Percentiles rank a stretch among this genome's conserved stretches.
phyloP scores from a whole-genome alignment of 2,113 vertebrate genomes.

The Chlamydotis undulata region DNA sequence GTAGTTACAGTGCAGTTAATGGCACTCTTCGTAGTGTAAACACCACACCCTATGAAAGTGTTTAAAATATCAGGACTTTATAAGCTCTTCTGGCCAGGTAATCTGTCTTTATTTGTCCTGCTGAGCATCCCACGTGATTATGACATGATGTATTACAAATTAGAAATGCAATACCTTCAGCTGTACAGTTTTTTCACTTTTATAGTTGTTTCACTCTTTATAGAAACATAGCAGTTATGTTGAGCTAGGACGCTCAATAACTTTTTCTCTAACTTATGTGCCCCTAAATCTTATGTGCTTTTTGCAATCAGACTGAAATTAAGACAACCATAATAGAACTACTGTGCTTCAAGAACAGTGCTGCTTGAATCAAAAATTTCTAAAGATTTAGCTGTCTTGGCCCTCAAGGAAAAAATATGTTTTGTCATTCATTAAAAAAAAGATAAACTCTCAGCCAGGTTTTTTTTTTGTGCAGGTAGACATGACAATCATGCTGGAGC shows the following conservation, averaged over 20 bases:
- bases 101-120: slow-evolving; percentile 46
- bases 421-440: background rate
- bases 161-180: slow-evolving; percentile 2
- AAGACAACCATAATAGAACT: background rate
- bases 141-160: slow-evolving; percentile 24
- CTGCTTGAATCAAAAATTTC: background rate
- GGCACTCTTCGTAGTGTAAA: background rate
- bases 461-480: background rate
- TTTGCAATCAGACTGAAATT: background rate
- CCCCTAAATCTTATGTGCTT: background rate
- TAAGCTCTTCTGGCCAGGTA: slow-evolving; percentile 27
- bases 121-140: slow-evolving; percentile 14
- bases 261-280: background rate
- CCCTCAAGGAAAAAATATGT: background rate
- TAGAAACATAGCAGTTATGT: background rate
- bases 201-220: background rate
- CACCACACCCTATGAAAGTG: slow-evolving; percentile 54
- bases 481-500: background rate
- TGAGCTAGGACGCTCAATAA: background rate
- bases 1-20: slow-evolving; percentile 42
- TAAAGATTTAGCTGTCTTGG: background rate
- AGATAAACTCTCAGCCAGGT: background rate
- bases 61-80: slow-evolving; percentile 54
- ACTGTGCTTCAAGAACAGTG: background rate
- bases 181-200: background rate